Evolutionary conservation across 2,113 vertebrate species (phyloP).

Genomic region (Megaleporinus macrocephalus): DNA sequence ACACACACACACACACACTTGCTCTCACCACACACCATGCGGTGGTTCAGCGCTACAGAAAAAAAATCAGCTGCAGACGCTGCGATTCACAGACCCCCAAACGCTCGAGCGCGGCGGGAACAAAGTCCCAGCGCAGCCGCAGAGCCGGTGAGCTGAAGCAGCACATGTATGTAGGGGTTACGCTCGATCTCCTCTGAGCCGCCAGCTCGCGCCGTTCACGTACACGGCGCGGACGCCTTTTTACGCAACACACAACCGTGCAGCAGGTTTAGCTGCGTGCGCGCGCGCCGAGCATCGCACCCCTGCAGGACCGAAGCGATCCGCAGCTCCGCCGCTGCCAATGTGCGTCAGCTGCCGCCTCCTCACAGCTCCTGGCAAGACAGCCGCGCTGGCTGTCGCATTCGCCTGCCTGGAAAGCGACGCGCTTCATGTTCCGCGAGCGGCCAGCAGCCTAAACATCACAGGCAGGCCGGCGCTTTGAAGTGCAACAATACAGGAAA

Average conservation of each 20-base stretch:
- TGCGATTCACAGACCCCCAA: background rate
- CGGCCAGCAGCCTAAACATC: background rate
- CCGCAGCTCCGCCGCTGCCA: background rate
- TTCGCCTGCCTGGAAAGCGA: conserved; percentile 15
- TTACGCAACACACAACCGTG: background rate
- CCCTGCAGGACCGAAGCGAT: background rate
- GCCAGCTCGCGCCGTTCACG: too few species aligned
- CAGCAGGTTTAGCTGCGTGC: background rate
- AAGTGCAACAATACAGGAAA: background rate
- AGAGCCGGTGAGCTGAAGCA: conserved; percentile 20
- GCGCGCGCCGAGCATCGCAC: background rate
- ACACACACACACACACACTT: conserved; percentile 57
- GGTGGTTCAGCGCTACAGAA: conserved; percentile 25
- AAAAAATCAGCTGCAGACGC: background rate
- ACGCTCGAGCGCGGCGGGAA: conserved; percentile 2
- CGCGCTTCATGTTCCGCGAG: background rate
- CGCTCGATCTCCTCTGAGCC: too few species aligned
- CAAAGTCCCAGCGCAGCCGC: too few species aligned
- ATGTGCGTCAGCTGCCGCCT: conserved; percentile 18
- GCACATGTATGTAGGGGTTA: too few species aligned
- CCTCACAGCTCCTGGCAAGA: conserved; percentile 1
- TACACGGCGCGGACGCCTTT: too few species aligned
- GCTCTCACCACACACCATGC: conserved; percentile 52
- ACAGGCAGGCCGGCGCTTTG: background rate
- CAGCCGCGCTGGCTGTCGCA: conserved; percentile 4